These are phyloP conservation scores for Bergia sp. DNA, from an alignment of 92 coral and sea anemone genomes.

Conservation along the genomic window DNA sequence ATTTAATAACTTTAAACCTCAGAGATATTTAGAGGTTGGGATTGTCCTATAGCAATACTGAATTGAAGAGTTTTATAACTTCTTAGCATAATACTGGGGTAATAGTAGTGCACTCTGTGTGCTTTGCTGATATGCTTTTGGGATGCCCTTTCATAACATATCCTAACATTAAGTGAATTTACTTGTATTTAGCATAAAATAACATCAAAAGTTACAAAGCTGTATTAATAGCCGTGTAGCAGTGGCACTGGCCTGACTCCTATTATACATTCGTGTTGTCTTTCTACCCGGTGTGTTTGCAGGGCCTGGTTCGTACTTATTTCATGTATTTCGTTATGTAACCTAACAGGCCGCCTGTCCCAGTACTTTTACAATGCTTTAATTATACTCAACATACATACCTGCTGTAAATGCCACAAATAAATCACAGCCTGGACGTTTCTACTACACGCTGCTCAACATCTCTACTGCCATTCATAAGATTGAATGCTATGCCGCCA, in stretches of 20 bases:
- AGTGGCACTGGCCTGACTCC: not conserved
- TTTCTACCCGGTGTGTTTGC: not conserved
- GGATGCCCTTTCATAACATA: not conserved
- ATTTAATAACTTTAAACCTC: too few relatives aligned
- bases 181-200: not conserved
- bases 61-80: not conserved
- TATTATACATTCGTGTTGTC: too few relatives aligned
- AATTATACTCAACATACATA: not conserved
- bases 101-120: not conserved
- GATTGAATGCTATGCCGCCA: not conserved
- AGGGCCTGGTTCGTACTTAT: not conserved
- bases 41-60: too few relatives aligned
- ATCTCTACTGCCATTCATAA: not conserved
- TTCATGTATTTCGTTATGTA: not conserved
- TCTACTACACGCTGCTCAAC: not conserved
- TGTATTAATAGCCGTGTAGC: not conserved
- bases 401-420: not conserved
- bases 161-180: not conserved
- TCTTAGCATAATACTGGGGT: not conserved
- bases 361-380: not conserved
- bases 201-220: not conserved
- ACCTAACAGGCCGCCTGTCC: not conserved
- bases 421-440: not conserved
- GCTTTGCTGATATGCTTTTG: not conserved
- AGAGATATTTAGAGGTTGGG: too few relatives aligned